Conservation (phyloP, 2,113 vertebrate genomes). For the Psittacula cyanocephala region DNA sequence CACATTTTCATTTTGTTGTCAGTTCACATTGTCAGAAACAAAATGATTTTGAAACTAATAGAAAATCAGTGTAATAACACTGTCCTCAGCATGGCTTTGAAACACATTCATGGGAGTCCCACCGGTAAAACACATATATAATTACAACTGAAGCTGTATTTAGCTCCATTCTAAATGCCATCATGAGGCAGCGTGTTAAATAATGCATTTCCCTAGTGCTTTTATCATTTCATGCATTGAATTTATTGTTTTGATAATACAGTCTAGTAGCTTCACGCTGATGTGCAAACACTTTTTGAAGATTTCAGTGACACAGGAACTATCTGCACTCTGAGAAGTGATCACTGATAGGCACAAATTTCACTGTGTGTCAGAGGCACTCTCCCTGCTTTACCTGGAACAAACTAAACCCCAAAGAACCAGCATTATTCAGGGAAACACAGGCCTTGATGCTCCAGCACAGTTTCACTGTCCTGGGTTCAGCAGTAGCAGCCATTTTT, state of each 20-base stretch:
- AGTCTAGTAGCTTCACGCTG: background rate
- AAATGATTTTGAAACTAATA: conserved; percentile 48
- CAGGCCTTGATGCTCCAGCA: background rate
- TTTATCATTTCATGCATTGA: background rate
- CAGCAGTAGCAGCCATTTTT: too few relatives aligned
- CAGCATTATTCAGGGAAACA: rapidly evolving
- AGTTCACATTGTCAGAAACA: conserved; percentile 1
- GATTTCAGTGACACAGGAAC: background rate
- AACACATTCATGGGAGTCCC: background rate
- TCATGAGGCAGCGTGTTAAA: background rate
- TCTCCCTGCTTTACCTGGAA: background rate
- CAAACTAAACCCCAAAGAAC: background rate
- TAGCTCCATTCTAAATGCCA: conserved; percentile 3
- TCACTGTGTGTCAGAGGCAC: background rate
- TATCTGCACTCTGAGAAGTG: background rate
- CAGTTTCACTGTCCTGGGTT: too few relatives aligned
- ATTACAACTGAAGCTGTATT: background rate
- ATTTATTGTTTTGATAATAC: background rate
- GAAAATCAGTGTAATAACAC: background rate
- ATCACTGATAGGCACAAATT: background rate
- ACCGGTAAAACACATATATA: background rate
- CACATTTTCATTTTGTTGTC: conserved; percentile 13
- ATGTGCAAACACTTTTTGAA: background rate
- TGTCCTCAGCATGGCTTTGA: background rate
- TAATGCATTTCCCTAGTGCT: background rate